phyloP scores from a whole-genome alignment of 2,888 invertebrate genomes.

The Melangyna quadrimaculata region DNA sequence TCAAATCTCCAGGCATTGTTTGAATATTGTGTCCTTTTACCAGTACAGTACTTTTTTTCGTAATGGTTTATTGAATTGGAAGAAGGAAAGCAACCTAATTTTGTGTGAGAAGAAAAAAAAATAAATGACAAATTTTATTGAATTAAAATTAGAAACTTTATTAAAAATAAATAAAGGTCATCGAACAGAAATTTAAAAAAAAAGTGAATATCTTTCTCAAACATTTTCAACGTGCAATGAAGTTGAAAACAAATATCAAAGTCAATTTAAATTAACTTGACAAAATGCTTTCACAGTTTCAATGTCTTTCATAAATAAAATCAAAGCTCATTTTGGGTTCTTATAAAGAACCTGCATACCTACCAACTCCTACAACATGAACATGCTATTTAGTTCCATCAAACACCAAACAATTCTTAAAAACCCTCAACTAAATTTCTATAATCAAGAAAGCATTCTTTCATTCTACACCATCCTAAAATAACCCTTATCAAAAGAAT shows the following conservation, averaged over 20 bases:
- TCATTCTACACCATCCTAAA: constrained; percentile 2
- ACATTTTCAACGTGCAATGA: neutral
- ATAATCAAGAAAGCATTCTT: constrained; percentile 16
- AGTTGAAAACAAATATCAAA: neutral
- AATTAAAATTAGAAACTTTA: too few relatives aligned
- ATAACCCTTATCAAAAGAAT: constrained; percentile 62
- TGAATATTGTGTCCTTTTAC: too few relatives aligned
- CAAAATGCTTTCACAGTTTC: neutral
- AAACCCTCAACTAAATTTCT: neutral
- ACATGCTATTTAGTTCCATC: neutral
- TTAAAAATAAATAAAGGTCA: too few relatives aligned
- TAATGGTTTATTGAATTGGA: too few relatives aligned
- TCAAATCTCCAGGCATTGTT: too few relatives aligned
- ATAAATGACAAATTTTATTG: too few relatives aligned
- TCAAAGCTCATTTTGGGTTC: neutral
- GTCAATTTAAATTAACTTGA: neutral
- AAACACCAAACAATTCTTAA: neutral
- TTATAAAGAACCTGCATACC: neutral
- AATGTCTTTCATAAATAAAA: neutral
- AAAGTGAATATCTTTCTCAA: neutral
- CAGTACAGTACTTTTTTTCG: too few relatives aligned
- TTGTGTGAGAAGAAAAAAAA: too few relatives aligned
- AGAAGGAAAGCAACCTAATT: too few relatives aligned
- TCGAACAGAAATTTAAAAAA: neutral
- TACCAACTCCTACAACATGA: too few relatives aligned